These are phyloP conservation scores for Champsocephalus esox DNA, from an alignment of 2,797 vertebrate genomes.

Conservation along the genomic window DNA sequence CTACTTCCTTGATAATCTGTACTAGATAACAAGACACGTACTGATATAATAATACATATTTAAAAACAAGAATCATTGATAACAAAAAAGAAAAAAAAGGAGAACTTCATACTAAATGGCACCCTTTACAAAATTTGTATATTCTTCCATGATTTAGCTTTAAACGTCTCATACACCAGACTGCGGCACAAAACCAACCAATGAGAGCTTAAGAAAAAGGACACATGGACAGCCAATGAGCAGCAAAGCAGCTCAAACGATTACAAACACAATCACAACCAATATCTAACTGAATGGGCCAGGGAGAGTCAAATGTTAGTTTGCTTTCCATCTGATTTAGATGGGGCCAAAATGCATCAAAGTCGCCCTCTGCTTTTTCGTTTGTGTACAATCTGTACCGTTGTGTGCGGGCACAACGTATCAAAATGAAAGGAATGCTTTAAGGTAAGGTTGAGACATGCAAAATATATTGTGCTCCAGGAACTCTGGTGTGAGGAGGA, in stretches of 20 bases:
- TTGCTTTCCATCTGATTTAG: conserved; percentile 54
- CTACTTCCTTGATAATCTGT: conserved; percentile 82
- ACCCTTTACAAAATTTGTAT: conserved; percentile 54
- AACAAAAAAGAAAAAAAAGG: conserved; percentile 61
- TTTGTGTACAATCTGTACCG: conserved; percentile 46
- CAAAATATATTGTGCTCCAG: conserved; percentile 42
- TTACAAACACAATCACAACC: conserved; percentile 67
- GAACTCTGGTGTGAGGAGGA: conserved; percentile 24
- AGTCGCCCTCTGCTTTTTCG: conserved; percentile 28
- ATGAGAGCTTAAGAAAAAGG: conserved; percentile 53
- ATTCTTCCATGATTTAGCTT: conserved; percentile 42
- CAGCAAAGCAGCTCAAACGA: conserved; percentile 47
- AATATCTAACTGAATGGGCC: conserved; percentile 48
- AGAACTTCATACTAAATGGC: conserved; percentile 68
- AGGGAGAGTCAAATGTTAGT: conserved; percentile 43
- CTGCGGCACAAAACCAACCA: conserved; percentile 50
- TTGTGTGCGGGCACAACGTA: conserved; percentile 36
- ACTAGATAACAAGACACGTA: conserved; percentile 84
- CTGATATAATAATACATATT: conserved; percentile 80
- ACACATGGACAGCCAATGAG: conserved; percentile 43
- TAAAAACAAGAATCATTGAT: conserved; percentile 69
- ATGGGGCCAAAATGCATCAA: conserved; percentile 40
- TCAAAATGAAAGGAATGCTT: conserved; percentile 74
- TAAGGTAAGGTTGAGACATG: conserved; percentile 58
- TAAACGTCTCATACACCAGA: conserved; percentile 29